Conservation (phyloP, 30 jellyfish, hydroid and myxozoan genomes). For the Aurelia coerulea region DNA sequence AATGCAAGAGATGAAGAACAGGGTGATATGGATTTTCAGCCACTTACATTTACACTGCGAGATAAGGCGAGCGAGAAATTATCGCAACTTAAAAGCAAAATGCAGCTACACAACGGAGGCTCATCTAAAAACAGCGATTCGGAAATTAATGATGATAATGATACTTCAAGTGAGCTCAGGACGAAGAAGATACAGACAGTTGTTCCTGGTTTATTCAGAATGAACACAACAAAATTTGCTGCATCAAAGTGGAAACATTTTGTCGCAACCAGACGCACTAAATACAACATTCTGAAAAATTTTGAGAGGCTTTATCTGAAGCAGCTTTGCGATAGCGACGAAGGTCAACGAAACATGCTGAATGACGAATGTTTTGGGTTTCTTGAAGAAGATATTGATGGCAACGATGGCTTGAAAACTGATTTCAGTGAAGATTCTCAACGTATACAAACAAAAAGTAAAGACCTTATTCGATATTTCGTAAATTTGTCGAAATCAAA, state of each 20-base stretch:
- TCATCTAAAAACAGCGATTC: not conserved
- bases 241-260: conserved; percentile 61
- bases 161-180: not conserved
- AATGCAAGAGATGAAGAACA: no score
- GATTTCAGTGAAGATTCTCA: not conserved
- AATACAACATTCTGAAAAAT: not conserved
- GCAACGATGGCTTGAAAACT: not conserved
- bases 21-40: no score
- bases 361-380: conserved; percentile 29
- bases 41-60: no score
- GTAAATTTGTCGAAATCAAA: conserved; percentile 35
- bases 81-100: no score
- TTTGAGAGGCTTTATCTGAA: conserved; percentile 34
- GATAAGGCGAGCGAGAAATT: no score
- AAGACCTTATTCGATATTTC: conserved; percentile 66
- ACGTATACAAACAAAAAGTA: conserved; percentile 17
- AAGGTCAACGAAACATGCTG: not conserved
- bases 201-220: not conserved
- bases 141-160: not conserved
- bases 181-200: not conserved
- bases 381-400: conserved; percentile 51
- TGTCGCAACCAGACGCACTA: conserved; percentile 24
- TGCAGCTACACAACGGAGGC: no score
- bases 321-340: conserved; percentile 22
- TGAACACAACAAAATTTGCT: conserved; percentile 27